These are phyloP conservation scores for Lytechinus pictus DNA, from an alignment of 35 echinoderm and acorn worm species.

Conservation along the genomic window DNA sequence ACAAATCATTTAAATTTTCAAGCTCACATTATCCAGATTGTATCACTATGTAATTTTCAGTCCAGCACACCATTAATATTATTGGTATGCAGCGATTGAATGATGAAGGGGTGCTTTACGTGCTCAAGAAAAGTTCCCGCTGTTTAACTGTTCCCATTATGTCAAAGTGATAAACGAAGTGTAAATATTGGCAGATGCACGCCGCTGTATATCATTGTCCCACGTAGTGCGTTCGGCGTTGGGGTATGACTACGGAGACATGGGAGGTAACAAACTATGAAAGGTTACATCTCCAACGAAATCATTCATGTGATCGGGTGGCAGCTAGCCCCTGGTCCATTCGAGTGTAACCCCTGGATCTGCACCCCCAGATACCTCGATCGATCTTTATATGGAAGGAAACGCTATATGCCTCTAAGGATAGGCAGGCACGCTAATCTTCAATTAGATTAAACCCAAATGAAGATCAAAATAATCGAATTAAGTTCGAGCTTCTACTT, in stretches of 20 bases:
- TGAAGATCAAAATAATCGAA: slow-evolving; percentile 5
- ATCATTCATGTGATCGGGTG: neutral
- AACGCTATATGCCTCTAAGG: neutral
- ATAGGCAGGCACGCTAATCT: neutral
- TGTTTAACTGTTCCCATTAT: neutral
- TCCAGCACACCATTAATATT: no score
- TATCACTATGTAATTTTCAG: no score
- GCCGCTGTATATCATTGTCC: neutral
- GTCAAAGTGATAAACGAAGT: slow-evolving; percentile 5
- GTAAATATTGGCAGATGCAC: neutral
- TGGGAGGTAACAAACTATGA: neutral
- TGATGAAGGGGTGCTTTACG: neutral
- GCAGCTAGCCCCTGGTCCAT: neutral
- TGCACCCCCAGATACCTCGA: neutral
- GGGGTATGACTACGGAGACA: neutral
- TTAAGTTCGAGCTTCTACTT: slow-evolving; percentile 2
- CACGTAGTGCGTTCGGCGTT: neutral
- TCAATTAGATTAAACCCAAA: slow-evolving; percentile 14
- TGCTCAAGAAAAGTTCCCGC: neutral
- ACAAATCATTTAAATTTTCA: no score
- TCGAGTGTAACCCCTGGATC: neutral
- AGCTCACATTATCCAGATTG: no score
- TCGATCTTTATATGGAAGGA: neutral
- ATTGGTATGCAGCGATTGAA: neutral
- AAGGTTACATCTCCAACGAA: neutral